Conservation (phyloP, 1,140 invertebrate species). For the Ectropis grisescens region DNA sequence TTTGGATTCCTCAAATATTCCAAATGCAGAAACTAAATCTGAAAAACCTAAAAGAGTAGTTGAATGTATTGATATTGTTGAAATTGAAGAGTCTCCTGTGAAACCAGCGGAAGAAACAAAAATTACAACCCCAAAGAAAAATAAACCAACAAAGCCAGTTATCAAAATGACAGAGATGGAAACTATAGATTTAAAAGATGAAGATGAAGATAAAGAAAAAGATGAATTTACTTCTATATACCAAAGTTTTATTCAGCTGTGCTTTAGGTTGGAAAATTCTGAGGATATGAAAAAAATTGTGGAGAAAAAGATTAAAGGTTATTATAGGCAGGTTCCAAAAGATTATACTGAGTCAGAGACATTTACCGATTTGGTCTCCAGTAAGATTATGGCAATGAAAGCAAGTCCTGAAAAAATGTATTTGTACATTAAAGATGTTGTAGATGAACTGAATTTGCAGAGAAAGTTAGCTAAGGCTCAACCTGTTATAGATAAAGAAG, state of each 20-base stretch:
- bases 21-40: too few species aligned
- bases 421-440: slow-evolving; percentile 59
- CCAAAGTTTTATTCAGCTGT: slow-evolving; percentile 47
- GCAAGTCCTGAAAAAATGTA: slow-evolving; percentile 50
- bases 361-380: slow-evolving; percentile 51
- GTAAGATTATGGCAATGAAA: slow-evolving; percentile 49
- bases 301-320: slow-evolving; percentile 58
- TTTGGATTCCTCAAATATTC: too few species aligned
- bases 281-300: slow-evolving; percentile 60
- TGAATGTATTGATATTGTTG: slow-evolving; percentile 4
- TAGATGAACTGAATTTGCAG: slow-evolving; percentile 58
- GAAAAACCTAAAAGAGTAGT: too few species aligned
- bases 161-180: slow-evolving; percentile 1
- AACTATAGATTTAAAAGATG: too few species aligned
- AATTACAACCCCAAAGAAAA: slow-evolving; percentile 15
- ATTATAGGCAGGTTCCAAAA: slow-evolving; percentile 53
- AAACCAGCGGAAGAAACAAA: slow-evolving; percentile 3
- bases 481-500: slow-evolving; percentile 6
- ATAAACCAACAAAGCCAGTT: not conserved
- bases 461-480: slow-evolving; percentile 36
- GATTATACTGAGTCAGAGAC: slow-evolving; percentile 54
- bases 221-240: slow-evolving; percentile 41
- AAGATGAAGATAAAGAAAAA: slow-evolving; percentile 1
- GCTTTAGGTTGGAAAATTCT: slow-evolving; percentile 54
- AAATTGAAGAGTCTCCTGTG: slow-evolving; percentile 15